Conservation (phyloP, 2,888 invertebrate species). For the Spilosoma lubricipeda region DNA sequence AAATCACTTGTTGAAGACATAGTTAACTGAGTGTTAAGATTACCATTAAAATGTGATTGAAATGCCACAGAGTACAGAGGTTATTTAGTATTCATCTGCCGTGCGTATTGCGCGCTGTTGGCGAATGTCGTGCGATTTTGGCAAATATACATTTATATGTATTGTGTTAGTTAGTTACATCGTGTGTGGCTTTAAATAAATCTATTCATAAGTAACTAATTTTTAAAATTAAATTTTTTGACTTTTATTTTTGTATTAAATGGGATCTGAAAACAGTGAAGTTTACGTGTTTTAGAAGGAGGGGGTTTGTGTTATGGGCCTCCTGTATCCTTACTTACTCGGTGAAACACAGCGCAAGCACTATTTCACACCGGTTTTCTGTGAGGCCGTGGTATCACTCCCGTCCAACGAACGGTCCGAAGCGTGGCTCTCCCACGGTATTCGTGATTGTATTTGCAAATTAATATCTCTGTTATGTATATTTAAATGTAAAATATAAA, state of each 20-base stretch:
- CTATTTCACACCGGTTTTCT: too few species aligned
- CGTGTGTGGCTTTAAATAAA: not conserved
- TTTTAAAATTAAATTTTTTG: not conserved
- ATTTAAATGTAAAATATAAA: too few species aligned
- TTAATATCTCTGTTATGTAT: not conserved
- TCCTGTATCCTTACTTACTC: too few species aligned
- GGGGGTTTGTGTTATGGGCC: too few species aligned
- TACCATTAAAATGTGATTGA: conserved; percentile 68
- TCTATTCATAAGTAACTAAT: not conserved
- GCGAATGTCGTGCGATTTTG: conserved; percentile 58
- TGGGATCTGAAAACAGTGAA: not conserved
- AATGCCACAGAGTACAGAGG: conserved; percentile 42
- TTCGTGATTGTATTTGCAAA: not conserved
- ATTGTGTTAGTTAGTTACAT: not conserved
- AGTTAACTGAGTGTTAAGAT: conserved; percentile 47
- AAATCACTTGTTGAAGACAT: conserved; percentile 22
- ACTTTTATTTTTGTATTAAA: not conserved
- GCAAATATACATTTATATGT: conserved; percentile 18
- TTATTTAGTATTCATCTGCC: conserved; percentile 66
- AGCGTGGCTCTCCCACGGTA: too few species aligned
- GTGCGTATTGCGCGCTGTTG: conserved; percentile 58
- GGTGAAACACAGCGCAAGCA: too few species aligned
- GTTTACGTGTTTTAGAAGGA: not conserved
- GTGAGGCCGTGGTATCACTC: too few species aligned
- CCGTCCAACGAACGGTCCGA: too few species aligned